Evolutionary conservation across 1,140 invertebrate genomes (phyloP), one percentile per base, ranked within the genome.

Genomic region (Drosophila aff.): DNA sequence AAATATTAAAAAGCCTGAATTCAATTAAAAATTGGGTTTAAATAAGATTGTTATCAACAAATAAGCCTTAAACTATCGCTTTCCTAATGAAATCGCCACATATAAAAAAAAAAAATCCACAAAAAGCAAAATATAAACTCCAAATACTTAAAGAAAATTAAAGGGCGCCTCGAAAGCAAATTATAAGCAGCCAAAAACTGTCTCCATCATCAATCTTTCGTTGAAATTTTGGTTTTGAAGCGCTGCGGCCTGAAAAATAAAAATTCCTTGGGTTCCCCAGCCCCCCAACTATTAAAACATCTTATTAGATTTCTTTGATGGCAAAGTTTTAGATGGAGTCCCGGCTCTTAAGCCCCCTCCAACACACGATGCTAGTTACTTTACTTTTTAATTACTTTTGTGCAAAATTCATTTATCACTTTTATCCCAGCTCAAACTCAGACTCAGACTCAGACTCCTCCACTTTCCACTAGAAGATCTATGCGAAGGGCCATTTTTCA

Each of bases 351-450:
- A 41, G 31, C 28, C 31, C 40, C 26, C 44, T 15, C 46, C 84
- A 87, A 81, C 84, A 89, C 84, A 87, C 84, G 83, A 79, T 65
- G 85, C 85, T 85, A 87, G 85, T 90, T 90, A 90, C 85, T 90
- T 90, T 90, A 90, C 86, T 90, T 90, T 73, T 91, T 90, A 90
- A 90, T 90, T 90, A 90, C 86, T 90, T 90, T 90, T 90, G 86
- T 91, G 86, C 75, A 90, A 90, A 90, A 90, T 90, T 90, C 86
- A 90, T 90, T 90, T 90, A 90, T 90, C 86, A 90, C 86, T 90
- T 90, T 91, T 90, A 91, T 91, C 79, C 86, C 82, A 86, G 69
- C 84, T 87, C 86, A 84, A 81, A 82, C 85, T 77, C 76, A 66
- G 75, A 68, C 81, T 77, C 76, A 66, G 75, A 68, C 81, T 67